phyloP scores from a whole-genome alignment of 2,113 vertebrate species.

The Silurus glanis region DNA sequence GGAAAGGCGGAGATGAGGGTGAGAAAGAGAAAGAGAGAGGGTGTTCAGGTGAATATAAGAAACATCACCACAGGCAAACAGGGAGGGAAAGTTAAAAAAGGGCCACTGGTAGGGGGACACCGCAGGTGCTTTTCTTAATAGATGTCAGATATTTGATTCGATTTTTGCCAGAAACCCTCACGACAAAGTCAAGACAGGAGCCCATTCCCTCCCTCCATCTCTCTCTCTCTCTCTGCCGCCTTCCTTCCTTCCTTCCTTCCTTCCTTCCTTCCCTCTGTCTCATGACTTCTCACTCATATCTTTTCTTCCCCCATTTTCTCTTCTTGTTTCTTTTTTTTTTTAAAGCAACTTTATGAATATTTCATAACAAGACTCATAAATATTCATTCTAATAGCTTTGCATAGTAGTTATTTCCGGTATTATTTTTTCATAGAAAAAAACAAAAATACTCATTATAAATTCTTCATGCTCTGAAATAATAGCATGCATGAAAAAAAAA shows the following conservation, averaged over 20 bases:
- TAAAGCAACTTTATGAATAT: slow-evolving; percentile 92
- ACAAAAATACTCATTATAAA: slow-evolving; percentile 97
- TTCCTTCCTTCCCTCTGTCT: slow-evolving; percentile 43
- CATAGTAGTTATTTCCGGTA: slow-evolving; percentile 91
- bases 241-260: too few species aligned
- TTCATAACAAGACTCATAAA: slow-evolving; percentile 95
- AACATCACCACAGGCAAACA: slow-evolving; percentile 80
- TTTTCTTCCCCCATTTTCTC: slow-evolving; percentile 50
- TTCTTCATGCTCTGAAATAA: slow-evolving; percentile 74
- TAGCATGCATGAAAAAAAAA: slow-evolving; percentile 50
- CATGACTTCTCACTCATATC: slow-evolving; percentile 61
- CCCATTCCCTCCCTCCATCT: slow-evolving; percentile 19
- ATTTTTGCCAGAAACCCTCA: slow-evolving; percentile 80
- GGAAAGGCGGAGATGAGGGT: slow-evolving; percentile 58
- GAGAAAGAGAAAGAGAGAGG: slow-evolving; percentile 74
- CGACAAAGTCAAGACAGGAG: slow-evolving; percentile 48
- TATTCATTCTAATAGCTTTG: slow-evolving; percentile 99
- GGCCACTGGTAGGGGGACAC: slow-evolving; percentile 76
- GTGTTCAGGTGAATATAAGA: slow-evolving; percentile 76
- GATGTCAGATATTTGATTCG: slow-evolving; percentile 92
- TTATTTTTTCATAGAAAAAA: slow-evolving; percentile 87
- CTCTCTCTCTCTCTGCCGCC: background rate
- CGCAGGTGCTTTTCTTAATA: slow-evolving; percentile 77
- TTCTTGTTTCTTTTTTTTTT: slow-evolving; percentile 62
- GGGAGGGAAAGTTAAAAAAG: slow-evolving; percentile 54